Evolutionary conservation across 2,113 vertebrate species (phyloP).

Genomic region (Anser brachyrhynchus): DNA sequence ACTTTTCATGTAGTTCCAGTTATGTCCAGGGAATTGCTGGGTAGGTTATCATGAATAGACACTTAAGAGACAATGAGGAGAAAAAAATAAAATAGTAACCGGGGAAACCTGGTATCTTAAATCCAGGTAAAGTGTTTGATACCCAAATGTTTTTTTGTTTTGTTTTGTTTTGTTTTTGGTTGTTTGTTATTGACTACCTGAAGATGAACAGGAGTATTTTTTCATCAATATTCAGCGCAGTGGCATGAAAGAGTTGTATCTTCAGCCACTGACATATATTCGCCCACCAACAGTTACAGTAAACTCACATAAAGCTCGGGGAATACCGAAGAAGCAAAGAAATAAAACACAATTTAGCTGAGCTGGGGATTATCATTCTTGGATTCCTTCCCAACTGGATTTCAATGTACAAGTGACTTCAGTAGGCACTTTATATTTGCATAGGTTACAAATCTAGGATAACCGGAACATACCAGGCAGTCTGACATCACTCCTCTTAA

Average conservation of each 20-base stretch:
- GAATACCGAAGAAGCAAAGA: not conserved
- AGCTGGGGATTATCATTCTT: not conserved
- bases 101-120: not conserved
- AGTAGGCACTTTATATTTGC: not conserved
- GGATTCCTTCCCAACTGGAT: not conserved
- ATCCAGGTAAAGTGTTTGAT: not conserved
- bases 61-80: not conserved
- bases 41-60: not conserved
- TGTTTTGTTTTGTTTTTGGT: not conserved
- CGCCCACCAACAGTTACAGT: not conserved
- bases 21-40: not conserved
- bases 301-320: not conserved
- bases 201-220: not conserved
- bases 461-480: not conserved
- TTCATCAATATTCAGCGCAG: not conserved
- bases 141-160: not conserved
- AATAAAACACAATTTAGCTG: not conserved
- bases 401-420: not conserved
- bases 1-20: not conserved
- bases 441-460: not conserved
- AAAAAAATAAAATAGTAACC: not conserved
- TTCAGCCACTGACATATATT: not conserved
- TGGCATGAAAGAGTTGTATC: not conserved
- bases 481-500: not conserved
- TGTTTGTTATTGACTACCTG: not conserved